Evolutionary conservation across 2,113 vertebrate species (phyloP).

Genomic region (Hystrix brachyura): DNA sequence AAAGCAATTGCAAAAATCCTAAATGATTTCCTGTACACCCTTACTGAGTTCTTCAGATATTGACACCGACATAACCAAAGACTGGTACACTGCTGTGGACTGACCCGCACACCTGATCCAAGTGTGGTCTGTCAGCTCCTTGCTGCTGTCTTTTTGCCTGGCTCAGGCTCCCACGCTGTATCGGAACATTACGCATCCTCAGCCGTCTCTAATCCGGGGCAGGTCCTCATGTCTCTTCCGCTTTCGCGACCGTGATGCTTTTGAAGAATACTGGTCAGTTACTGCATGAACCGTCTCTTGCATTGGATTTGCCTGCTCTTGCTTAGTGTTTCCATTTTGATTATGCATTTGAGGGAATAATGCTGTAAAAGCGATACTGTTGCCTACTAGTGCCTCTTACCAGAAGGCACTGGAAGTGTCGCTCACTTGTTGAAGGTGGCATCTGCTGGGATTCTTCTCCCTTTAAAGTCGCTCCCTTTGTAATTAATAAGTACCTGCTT

Average conservation of each 20-base stretch:
- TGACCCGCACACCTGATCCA: background rate
- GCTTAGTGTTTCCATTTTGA: background rate
- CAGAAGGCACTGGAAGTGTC: background rate
- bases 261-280: background rate
- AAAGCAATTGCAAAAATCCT: slow-evolving; percentile 11
- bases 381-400: accelerated
- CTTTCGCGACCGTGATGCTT: background rate
- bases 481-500: background rate
- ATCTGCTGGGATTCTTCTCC: background rate
- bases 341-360: accelerated
- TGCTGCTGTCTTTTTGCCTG: background rate
- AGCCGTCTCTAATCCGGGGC: background rate
- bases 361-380: background rate
- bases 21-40: background rate
- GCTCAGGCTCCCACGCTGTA: background rate
- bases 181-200: background rate
- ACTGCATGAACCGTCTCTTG: background rate
- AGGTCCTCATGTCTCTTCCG: background rate
- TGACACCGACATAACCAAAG: background rate
- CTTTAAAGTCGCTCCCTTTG: background rate
- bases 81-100: background rate
- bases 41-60: background rate
- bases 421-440: background rate
- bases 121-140: background rate
- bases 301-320: background rate